Evolutionary conservation across 2,797 vertebrate genomes (phyloP), one percentile per base, ranked within the genome.

Genomic region (Liparis tanakae): DNA sequence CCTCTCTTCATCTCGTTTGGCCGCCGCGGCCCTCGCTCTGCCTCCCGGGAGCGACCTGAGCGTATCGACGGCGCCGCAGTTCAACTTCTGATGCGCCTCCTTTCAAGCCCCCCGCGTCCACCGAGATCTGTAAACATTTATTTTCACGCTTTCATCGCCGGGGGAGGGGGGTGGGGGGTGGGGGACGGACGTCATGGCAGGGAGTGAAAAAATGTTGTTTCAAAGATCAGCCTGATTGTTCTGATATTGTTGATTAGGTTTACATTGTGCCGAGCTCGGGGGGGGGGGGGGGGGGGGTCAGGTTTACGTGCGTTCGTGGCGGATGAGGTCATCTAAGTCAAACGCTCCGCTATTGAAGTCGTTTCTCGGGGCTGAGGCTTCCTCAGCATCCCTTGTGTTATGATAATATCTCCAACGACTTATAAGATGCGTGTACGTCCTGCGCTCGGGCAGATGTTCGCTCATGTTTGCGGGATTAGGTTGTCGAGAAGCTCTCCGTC

Each of bases 161-260:
- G 53, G 56, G 81, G 77, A 30, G 25, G 25, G 25, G 25, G 25
- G 4, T 2, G 81, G 77, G n/a, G n/a, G n/a, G n/a, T n/a, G n/a
- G n/a, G n/a, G n/a, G n/a, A n/a, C n/a, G n/a, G 70, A 58, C 70
- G 17, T 77, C 34, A 14, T 60, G 25, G 55, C 73, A 66, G 37
- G 79, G 68, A 83, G 77, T n/a, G 56, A 30, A 80, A 80, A 90
- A 84, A 88, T 79, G 78, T 73, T 39, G 72, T 78, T 83, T 76
- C 59, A 85, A 86, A 89, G 81, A 82, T 85, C 80, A 72, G 56
- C 64, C 69, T 83, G 80, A 89, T 88, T 84, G 81, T 85, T 84
- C 39, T 77, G 81, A 79, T 84, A 82, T 82, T 81, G 77, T 80
- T 89, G 82, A 87, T 91, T 85, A 55, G 57, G 64, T 80, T 85